Evolutionary conservation across 2,888 invertebrate species (phyloP).

Genomic region (Unio delphinus): DNA sequence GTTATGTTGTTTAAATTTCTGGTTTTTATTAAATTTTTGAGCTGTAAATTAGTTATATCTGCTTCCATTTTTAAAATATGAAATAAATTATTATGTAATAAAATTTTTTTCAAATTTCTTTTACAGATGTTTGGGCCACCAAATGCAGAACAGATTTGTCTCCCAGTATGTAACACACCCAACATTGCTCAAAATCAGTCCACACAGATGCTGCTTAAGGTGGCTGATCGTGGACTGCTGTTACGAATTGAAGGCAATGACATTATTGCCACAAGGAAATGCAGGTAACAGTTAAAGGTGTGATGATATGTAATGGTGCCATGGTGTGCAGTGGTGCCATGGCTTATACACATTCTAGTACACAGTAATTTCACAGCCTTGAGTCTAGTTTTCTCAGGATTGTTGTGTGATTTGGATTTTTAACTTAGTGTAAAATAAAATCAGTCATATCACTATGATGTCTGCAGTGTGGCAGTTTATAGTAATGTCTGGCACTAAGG

Average conservation of each 20-base stretch:
- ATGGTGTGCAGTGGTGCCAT: too few relatives aligned
- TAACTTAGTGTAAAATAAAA: too few relatives aligned
- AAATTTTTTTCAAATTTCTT: background rate
- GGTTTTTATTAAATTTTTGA: too few relatives aligned
- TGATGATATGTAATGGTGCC: background rate
- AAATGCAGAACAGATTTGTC: slow-evolving; percentile 30
- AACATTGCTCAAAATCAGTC: slow-evolving; percentile 37
- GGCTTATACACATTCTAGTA: too few relatives aligned
- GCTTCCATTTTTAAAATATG: background rate
- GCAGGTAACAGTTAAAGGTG: slow-evolving; percentile 32
- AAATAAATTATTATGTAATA: background rate
- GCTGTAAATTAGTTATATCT: too few relatives aligned
- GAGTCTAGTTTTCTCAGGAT: too few relatives aligned
- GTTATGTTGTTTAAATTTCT: too few relatives aligned
- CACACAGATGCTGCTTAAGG: slow-evolving; percentile 38
- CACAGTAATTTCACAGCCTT: too few relatives aligned
- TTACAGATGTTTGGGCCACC: slow-evolving; percentile 44
- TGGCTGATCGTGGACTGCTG: slow-evolving; percentile 43
- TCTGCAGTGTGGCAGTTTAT: too few relatives aligned
- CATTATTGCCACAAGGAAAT: slow-evolving; percentile 47
- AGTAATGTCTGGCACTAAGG: too few relatives aligned
- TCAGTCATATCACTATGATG: too few relatives aligned
- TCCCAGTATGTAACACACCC: slow-evolving; percentile 30
- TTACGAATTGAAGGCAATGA: slow-evolving; percentile 37
- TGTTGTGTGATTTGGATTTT: too few relatives aligned